Evolutionary conservation across 2,113 vertebrate genomes (phyloP).

Genomic region (Okapia johnstoni): DNA sequence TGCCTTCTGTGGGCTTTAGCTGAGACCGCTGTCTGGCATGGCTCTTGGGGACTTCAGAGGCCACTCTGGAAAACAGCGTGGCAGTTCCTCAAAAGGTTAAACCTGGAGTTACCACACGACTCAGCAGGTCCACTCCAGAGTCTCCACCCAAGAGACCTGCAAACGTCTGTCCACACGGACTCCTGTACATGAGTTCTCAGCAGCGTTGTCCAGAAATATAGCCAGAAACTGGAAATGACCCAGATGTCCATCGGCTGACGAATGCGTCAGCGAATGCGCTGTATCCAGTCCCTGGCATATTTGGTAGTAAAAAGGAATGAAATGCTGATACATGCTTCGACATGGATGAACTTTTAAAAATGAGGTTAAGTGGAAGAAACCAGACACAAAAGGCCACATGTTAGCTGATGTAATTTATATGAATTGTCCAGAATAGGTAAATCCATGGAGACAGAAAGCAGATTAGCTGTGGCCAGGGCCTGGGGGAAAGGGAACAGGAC

Average conservation of each 20-base stretch:
- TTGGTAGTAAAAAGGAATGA: neutral
- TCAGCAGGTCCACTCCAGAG: neutral
- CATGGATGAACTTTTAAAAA: neutral
- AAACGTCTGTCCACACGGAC: neutral
- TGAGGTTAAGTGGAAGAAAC: neutral
- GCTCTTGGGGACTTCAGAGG: neutral
- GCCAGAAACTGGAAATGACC: neutral
- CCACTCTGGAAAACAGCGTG: neutral
- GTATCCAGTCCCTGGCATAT: rapidly evolving
- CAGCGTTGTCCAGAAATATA: neutral
- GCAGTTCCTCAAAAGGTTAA: neutral
- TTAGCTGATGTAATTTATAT: no score
- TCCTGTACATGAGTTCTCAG: rapidly evolving
- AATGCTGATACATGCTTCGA: rapidly evolving
- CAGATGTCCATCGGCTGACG: neutral
- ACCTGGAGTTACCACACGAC: neutral
- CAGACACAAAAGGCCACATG: neutral
- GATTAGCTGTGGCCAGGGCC: neutral
- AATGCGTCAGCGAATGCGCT: neutral
- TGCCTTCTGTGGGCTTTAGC: neutral
- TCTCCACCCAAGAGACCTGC: neutral
- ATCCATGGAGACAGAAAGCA: neutral
- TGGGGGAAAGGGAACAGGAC: neutral
- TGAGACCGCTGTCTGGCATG: neutral
- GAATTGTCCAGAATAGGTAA: neutral